These are phyloP conservation scores for Lasioglossum pauxillum DNA, from an alignment of 2,888 invertebrate genomes.

Conservation along the genomic window DNA sequence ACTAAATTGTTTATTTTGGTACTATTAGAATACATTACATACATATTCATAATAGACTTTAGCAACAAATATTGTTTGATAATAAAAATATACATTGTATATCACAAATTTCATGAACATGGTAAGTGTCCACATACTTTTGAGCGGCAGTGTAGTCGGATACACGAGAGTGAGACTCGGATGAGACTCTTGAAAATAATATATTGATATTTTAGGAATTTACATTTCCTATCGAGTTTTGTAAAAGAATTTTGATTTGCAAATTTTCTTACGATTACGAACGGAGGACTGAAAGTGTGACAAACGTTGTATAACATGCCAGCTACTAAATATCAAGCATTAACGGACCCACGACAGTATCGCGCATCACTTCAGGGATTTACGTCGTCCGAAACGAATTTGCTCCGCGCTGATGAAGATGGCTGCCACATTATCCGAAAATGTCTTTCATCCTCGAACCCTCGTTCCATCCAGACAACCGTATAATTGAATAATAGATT, in stretches of 20 bases:
- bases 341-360: slow-evolving; percentile 36
- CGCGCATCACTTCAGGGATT: slow-evolving; percentile 59
- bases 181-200: too few relatives aligned
- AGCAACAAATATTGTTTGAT: too few relatives aligned
- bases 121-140: too few relatives aligned
- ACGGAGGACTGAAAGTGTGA: background rate
- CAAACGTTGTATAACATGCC: slow-evolving; percentile 31
- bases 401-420: slow-evolving; percentile 18
- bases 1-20: too few relatives aligned
- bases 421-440: slow-evolving; percentile 31
- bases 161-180: too few relatives aligned
- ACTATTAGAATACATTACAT: too few relatives aligned
- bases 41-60: too few relatives aligned
- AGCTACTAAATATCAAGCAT: slow-evolving; percentile 41
- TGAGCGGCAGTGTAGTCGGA: too few relatives aligned
- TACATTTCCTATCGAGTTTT: background rate
- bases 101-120: too few relatives aligned
- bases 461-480: slow-evolving; percentile 31
- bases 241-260: background rate
- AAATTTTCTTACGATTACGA: background rate
- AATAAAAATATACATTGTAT: too few relatives aligned
- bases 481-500: slow-evolving; percentile 29
- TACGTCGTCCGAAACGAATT: slow-evolving; percentile 53
- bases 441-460: slow-evolving; percentile 5
- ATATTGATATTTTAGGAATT: background rate